Evolutionary conservation across 2,113 vertebrate species (phyloP), one percentile per base, ranked within the genome.

Genomic region (Dipodomys stephensi): DNA sequence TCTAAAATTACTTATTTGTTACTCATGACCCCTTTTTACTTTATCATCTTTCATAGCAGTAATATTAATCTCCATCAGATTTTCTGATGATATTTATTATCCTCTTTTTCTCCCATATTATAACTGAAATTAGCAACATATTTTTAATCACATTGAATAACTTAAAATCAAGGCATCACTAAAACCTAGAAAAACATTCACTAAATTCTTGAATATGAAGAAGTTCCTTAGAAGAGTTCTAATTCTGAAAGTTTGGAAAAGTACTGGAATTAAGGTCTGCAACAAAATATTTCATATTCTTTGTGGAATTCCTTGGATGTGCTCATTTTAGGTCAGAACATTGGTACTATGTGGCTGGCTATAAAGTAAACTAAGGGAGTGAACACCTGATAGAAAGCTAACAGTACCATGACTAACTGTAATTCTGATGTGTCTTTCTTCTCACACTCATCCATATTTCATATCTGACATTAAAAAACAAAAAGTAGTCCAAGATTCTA

Each of bases 1-100:
- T 39, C 4, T 82, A 44, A 83, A 96, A 91, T 92, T 96, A 68
- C 76, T 93, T 97, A 62, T 86, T 60, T 87, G 81, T 97, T 97
- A 96, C 97, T 97, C 71, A 27, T 91, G 53, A 44, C 95, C 68
- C 96, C 94, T 96, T 85, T 68, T 92, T 53, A 67, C 2, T 81
- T 49, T 9, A 87, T 87, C 25, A 88, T 46, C 28, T 1, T 85
- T 83, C 49, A 39, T 16, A 60, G 76, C 85, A 57, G 28, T 72
- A 1, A 28, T 62, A 7, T 57, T 6, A 67, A 3, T 25, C 1
- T 73, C 11, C 60, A 6, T 72, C 30, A 67, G 84, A 64, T 64
- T 23, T 64, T 64, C 19, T 86, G 11, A 78, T 86, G 11, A 78
- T 39, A 82, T 78, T 1, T 68, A 11, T 85, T 13, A 11, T 32